Conservation (phyloP, 2,797 vertebrate genomes). For the Taenioides sp. region DNA sequence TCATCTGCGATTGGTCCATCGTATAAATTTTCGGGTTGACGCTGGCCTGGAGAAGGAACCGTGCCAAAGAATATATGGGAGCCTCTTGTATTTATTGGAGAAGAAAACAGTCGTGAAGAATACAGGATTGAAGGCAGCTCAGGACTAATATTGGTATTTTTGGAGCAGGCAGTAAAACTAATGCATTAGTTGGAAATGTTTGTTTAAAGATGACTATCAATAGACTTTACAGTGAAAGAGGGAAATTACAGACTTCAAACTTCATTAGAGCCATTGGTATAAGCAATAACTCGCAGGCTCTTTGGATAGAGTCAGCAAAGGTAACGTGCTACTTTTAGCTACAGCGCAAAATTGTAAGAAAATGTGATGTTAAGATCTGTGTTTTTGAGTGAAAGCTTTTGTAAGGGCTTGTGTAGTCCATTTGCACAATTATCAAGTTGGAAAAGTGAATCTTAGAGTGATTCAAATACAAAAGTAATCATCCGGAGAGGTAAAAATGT, state of each 20-base stretch:
- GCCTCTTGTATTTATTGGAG: constrained; percentile 65
- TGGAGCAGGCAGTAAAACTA: constrained; percentile 37
- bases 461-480: no score
- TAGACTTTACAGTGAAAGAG: constrained; percentile 23
- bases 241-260: constrained; percentile 15
- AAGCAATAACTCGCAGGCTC: constrained; percentile 7
- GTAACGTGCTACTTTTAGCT: no score
- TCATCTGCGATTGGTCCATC: constrained; percentile 48
- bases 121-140: constrained; percentile 27
- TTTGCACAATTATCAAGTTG: neutral
- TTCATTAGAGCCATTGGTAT: constrained; percentile 19
- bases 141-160: constrained; percentile 36
- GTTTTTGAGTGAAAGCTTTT: neutral
- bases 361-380: neutral
- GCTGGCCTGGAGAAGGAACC: constrained; percentile 41
- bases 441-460: no score
- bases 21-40: constrained; percentile 62
- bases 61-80: constrained; percentile 55
- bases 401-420: neutral
- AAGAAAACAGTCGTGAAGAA: constrained; percentile 42
- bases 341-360: no score
- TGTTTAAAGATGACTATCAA: constrained; percentile 34
- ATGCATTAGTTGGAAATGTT: constrained; percentile 9
- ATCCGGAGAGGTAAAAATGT: no score
- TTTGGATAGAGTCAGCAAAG: neutral